Conservation (phyloP, 2,797 vertebrate genomes). For the Coregonus ussuriensis region DNA sequence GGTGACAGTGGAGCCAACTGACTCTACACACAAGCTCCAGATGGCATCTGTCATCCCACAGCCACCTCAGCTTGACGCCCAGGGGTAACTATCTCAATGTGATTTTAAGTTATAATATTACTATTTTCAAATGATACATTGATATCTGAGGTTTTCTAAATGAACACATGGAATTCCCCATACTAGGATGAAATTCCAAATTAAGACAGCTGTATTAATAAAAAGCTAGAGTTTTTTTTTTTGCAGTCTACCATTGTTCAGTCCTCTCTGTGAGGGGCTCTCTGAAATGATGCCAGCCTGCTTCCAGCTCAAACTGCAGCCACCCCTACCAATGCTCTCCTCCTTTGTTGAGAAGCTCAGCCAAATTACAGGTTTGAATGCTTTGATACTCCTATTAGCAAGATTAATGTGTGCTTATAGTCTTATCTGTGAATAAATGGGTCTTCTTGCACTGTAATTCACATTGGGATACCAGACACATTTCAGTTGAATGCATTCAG, state of each 20-base stretch:
- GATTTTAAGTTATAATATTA: not conserved
- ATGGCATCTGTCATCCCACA: constrained; percentile 71
- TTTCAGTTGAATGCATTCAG: too few relatives aligned
- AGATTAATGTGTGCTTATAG: not conserved
- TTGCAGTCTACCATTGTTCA: constrained; percentile 69
- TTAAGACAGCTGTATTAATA: too few relatives aligned
- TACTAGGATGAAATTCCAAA: too few relatives aligned
- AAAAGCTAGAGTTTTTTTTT: constrained; percentile 27
- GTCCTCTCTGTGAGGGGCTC: constrained; percentile 59
- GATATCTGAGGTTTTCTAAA: not conserved
- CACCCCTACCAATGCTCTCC: constrained; percentile 69
- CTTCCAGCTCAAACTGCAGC: constrained; percentile 79
- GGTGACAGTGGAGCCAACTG: constrained; percentile 69
- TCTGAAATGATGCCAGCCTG: constrained; percentile 71
- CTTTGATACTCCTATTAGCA: not conserved
- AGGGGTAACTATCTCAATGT: constrained; percentile 57
- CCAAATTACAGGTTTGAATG: constrained; percentile 75
- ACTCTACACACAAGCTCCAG: constrained; percentile 67
- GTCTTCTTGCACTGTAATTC: not conserved
- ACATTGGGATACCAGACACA: not conserved
- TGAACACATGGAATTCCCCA: not conserved
- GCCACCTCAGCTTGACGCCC: constrained; percentile 61
- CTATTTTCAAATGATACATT: not conserved
- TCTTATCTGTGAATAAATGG: not conserved
- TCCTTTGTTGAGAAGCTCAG: constrained; percentile 71